A percentile compares a stretch with the other conserved stretches of the same genome.
Evolutionary conservation across 1,140 invertebrate species (phyloP).

Genomic region (Acromyrmex echinatior): DNA sequence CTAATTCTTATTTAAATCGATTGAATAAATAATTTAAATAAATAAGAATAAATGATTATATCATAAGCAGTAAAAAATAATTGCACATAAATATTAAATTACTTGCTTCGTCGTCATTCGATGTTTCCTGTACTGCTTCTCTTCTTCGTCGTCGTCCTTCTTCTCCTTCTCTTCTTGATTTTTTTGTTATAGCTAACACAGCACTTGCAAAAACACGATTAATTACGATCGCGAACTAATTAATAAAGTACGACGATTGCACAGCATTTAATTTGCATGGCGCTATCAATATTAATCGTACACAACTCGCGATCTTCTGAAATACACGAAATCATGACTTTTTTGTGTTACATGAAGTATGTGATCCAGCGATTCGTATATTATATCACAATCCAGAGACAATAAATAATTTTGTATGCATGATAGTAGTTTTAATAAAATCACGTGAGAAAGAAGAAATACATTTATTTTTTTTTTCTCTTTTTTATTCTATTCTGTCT

Average conservation of each 20-base stretch:
- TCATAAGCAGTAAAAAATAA: background rate
- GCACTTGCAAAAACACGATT: background rate
- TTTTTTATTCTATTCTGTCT: too few relatives aligned
- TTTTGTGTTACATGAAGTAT: background rate
- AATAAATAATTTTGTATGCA: background rate
- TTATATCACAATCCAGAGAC: background rate
- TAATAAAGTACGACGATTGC: background rate
- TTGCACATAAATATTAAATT: background rate
- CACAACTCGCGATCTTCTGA: background rate
- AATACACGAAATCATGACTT: background rate
- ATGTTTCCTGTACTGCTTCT: background rate
- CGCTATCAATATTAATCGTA: background rate
- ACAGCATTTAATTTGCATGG: background rate
- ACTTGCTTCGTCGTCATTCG: background rate
- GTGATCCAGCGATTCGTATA: background rate
- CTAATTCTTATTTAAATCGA: background rate
- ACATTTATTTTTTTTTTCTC: too few relatives aligned
- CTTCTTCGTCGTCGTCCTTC: background rate
- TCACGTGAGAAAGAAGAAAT: too few relatives aligned
- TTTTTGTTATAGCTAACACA: background rate
- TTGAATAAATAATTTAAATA: background rate
- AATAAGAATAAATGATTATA: background rate
- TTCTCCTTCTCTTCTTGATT: background rate
- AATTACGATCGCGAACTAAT: background rate
- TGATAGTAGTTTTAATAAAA: background rate